Base-by-base conservation (phyloP, 2,888 invertebrate species). In the Furcula furcula region DNA sequence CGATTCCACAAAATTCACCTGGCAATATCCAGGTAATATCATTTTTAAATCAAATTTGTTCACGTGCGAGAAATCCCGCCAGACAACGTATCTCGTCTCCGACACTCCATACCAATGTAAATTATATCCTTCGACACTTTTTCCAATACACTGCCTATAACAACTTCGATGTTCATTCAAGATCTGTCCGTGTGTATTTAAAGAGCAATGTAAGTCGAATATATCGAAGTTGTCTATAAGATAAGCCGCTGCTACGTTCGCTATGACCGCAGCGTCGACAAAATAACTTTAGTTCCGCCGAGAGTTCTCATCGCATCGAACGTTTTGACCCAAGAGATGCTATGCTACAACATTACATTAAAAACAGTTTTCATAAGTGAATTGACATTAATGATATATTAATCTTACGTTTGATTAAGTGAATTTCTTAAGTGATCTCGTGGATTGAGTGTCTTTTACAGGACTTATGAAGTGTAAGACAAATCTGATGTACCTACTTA, bases 251-350 rank as follows among this genome's bases (percentile, higher is more conserved):
- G 39, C 50, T 40, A 31, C 48, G 40, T 45, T 40, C 41, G 59
- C 51, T 47, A 29, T 48, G 55, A 59, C 55, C 59, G 61, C 66
- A 56, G 54, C 53, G 75, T 62, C 76, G 69, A 69, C 72, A 55
- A 75, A 80, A 76, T 77, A 76, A 75, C 75, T 79, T 82, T 74
- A 81, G 83, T 85, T 75, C 71, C 72, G 70, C 62, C 63, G 67
- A 57, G 77, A 64, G 65, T 71, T 72, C 65, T 61, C 62, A 56
- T 53, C 53, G 69, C 59, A 61, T 69, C 61, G 74, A 75, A 82
- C 83, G 85, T 64, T 42, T 43, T 46, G 35, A 31, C 33, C 38
- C 33, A 38, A 36, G 39, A 26, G 30, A 31, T 25, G 38, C 30
- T 28, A 29, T 19, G 14, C 40, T 51, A 42, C 35, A 35, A 40